Conservation (phyloP, 2,113 vertebrate species). For the Emydocephalus ijimae region DNA sequence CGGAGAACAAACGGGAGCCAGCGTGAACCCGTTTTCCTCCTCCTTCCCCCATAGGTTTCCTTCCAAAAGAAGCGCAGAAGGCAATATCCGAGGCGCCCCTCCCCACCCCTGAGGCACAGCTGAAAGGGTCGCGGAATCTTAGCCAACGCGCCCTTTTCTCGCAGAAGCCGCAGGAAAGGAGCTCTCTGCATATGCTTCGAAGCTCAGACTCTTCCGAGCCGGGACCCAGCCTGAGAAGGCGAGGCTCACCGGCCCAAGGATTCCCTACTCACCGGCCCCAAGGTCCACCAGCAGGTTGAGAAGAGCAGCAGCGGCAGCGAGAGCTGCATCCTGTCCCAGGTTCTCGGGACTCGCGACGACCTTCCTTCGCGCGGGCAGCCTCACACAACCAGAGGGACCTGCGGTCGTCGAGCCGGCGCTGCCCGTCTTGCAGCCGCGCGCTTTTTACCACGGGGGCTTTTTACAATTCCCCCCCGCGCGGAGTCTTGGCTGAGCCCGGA, state of each 20-base stretch:
- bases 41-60: neutral
- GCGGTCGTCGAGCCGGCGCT: neutral
- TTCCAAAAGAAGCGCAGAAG: neutral
- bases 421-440: neutral
- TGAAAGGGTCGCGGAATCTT: neutral
- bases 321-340: conserved; percentile 41
- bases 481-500: neutral
- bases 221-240: neutral
- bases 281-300: conserved; percentile 35
- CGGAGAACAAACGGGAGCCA: neutral
- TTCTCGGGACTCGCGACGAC: neutral
- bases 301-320: conserved; percentile 32
- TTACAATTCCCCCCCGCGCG: neutral
- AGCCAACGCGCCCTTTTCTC: neutral
- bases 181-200: neutral
- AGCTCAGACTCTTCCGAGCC: neutral
- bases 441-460: neutral
- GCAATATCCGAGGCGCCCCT: neutral
- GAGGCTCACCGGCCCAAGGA: neutral
- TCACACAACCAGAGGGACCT: conserved; percentile 16
- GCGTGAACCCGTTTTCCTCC: neutral
- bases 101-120: neutral
- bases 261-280: conserved; percentile 43
- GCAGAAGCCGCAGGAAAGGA: neutral
- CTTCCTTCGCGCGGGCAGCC: neutral